Evolutionary conservation across 2,797 vertebrate species (phyloP), one percentile per base, ranked within the genome.

Genomic region (Channa striata): DNA sequence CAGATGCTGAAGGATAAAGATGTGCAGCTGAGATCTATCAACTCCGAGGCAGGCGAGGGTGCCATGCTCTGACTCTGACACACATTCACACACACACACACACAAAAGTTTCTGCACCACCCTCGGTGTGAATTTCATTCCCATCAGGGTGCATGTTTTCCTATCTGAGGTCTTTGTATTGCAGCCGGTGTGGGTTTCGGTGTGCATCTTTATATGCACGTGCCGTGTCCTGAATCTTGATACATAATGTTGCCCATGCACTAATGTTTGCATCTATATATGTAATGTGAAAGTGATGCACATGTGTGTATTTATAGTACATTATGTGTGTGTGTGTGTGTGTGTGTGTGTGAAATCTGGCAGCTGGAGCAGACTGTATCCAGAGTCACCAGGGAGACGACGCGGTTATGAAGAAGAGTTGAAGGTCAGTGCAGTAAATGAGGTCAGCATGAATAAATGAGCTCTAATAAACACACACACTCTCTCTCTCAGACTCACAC

Each of bases 371-470:
- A 88, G 83, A 83, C 86, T 80, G 83, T 80, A 86, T 74, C 75
- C 59, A 43, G 71, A 80, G 88, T 87, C 88, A 88, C 85, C 61
- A 21, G 88, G 87, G 93, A 91, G 78, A 76, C 68, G 86, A 87
- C 86, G 88, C 58, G 67, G 84, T 86, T 87, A 77, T 71, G 84
- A 92, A 83, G 78, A 84, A 62, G 86, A 93, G 89, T 91, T 93
- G 91, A 93, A 94, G 93, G 93, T 93, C 87, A 81, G 85, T 72
- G 71, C 87, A 74, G 82, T 80, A 80, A 92, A 91, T 81, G 83
- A 93, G 90, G 90, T 87, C 86, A 78, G 77, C 72, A 78, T 84
- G 77, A 91, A 87, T 92, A 88, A 87, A 91, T 81, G 86, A 90
- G 74, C 72, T 16, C 68, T 74, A 80, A 87, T 80, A 85, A 88